phyloP scores from a whole-genome alignment of 2,113 vertebrate species.

The Lagopus leucura region DNA sequence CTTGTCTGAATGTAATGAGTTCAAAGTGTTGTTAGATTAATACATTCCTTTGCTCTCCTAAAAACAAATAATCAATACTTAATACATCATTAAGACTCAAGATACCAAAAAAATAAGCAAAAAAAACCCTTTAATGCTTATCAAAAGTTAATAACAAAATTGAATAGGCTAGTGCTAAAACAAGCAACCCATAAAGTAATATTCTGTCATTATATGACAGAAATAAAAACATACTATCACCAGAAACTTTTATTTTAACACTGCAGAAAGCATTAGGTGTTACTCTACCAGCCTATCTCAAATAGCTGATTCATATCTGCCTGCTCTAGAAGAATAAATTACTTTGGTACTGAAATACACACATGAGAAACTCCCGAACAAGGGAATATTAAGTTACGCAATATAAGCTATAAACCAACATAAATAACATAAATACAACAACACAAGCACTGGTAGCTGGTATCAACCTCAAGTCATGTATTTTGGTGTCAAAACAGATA shows the following conservation, averaged over 20 bases:
- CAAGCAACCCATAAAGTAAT: background rate
- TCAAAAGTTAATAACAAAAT: background rate
- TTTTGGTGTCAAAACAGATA: background rate
- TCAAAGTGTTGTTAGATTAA: background rate
- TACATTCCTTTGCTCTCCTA: background rate
- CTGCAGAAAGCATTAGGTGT: background rate
- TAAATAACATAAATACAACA: background rate
- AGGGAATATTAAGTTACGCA: background rate
- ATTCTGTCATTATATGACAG: background rate
- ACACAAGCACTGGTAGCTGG: background rate
- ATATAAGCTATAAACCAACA: background rate
- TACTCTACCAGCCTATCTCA: background rate
- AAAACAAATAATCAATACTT: background rate
- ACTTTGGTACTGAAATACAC: background rate
- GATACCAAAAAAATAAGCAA: background rate
- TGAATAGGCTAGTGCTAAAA: background rate
- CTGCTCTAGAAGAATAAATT: background rate
- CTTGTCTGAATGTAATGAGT: background rate
- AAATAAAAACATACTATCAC: background rate
- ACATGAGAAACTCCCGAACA: background rate
- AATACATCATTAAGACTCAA: background rate
- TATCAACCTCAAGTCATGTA: background rate
- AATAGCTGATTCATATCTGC: background rate
- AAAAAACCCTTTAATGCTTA: background rate
- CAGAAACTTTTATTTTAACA: background rate